These are phyloP conservation scores for Diprion similis DNA, from an alignment of 1,140 invertebrate species.

Conservation along the genomic window DNA sequence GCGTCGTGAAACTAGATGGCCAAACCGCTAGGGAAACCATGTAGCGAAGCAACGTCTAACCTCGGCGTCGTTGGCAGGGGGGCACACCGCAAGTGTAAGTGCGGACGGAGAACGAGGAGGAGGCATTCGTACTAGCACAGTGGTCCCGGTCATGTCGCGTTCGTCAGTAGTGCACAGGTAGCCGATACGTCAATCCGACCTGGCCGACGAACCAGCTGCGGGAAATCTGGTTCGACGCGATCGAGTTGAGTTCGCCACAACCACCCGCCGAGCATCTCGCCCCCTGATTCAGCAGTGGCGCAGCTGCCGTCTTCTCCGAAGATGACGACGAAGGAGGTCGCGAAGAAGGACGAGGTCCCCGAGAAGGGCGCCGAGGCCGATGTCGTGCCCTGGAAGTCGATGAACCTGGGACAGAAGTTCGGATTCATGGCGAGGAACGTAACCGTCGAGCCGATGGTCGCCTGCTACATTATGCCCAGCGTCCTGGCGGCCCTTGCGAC, in stretches of 20 bases:
- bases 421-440: slow-evolving; percentile 64
- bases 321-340: not conserved
- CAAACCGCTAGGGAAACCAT: too few relatives aligned
- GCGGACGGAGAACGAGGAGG: not conserved
- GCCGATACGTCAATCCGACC: not conserved
- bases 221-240: too few relatives aligned
- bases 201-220: too few relatives aligned
- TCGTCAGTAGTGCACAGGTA: not conserved
- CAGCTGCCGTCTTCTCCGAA: too few relatives aligned
- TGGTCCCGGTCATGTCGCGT: not conserved
- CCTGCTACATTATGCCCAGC: slow-evolving; percentile 81
- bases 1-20: too few relatives aligned
- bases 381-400: slow-evolving; percentile 38
- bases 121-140: slow-evolving; percentile 4
- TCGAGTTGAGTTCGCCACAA: not conserved
- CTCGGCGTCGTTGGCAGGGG: not conserved
- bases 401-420: slow-evolving; percentile 50
- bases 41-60: too few relatives aligned
- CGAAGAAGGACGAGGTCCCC: slow-evolving; percentile 8
- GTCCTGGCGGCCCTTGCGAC: slow-evolving; percentile 79
- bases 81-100: slow-evolving; percentile 5
- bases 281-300: too few relatives aligned
- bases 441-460: slow-evolving; percentile 81
- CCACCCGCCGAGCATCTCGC: too few relatives aligned
- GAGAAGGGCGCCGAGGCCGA: not conserved